Evolutionary conservation across 2,797 vertebrate genomes (phyloP), one percentile per base, ranked within the genome.

Genomic region (Rhodeus uyekii): DNA sequence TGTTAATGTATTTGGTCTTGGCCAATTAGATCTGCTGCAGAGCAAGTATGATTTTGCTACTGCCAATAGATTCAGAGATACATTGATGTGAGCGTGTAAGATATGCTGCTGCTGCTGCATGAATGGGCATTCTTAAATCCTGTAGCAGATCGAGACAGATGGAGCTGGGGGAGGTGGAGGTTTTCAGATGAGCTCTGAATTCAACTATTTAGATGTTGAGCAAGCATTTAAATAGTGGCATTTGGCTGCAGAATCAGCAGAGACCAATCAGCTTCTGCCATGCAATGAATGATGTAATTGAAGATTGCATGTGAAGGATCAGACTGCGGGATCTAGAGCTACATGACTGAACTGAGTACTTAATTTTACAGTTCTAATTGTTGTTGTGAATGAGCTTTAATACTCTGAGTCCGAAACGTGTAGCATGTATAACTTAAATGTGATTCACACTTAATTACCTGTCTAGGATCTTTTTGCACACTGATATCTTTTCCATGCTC

Each of bases 381-480:
- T 50, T 14, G 19, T 16, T 50, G 29, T 36, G 46, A 50, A 50
- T 2, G 2, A 8, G 19, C 8, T 32, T 50, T 42, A 58, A 24
- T 29, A 16, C 14, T 39, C 36, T n/a, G n/a, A 1, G 22, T 22
- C 36, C 19, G 53, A 60, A 39, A 24, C 36, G 7, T 3, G 29
- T n/a, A 50, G 46, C 46, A 53, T n/a, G 24, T 32, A 46, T 32
- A 71, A 27, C 67, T 36, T 22, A 27, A 74, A 55, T 19, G 39
- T 44, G 55, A 44, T 60, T 44, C 22, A 5, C 29, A 50, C 22
- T 78, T 78, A 48, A 48, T 65, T 53, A 38, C 27, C 12, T 48
- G 14, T 38, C 9, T 22, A 42, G 34, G 69, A 80, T 72, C 29
- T 64, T 81, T 53, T 53, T 50, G 32, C 24, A 39, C 69, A 65